These are phyloP conservation scores for Xestia xanthographa DNA, from an alignment of 2,888 invertebrate genomes.

Conservation along the genomic window DNA sequence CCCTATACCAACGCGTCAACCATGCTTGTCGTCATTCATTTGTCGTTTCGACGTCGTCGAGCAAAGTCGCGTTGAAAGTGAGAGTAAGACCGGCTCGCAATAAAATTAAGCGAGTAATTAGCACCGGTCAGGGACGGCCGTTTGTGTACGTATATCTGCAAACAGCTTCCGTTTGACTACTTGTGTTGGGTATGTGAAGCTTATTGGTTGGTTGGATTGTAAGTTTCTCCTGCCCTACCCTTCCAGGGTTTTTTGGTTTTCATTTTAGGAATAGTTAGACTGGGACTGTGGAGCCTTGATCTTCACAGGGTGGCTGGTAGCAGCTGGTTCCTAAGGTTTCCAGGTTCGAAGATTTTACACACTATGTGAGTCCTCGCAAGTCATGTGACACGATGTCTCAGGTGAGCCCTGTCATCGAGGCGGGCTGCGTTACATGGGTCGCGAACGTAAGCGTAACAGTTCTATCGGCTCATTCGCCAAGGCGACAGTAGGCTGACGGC, in stretches of 20 bases:
- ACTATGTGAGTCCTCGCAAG: too few relatives aligned
- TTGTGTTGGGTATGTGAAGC: not conserved
- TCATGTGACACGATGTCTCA: too few relatives aligned
- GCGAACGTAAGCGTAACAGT: too few relatives aligned
- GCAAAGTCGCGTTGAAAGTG: conserved; percentile 67
- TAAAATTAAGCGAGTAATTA: conserved; percentile 73
- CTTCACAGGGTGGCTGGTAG: not conserved
- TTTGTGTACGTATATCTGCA: conserved; percentile 62
- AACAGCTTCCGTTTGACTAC: conserved; percentile 52
- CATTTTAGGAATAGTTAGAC: not conserved
- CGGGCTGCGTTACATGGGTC: too few relatives aligned
- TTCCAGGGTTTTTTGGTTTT: not conserved
- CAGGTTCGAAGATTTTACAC: too few relatives aligned
- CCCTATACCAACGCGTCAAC: conserved; percentile 60
- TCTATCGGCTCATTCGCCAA: too few relatives aligned
- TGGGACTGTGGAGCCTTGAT: not conserved
- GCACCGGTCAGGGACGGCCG: conserved; percentile 66
- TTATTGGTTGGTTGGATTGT: not conserved
- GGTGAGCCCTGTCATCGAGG: too few relatives aligned
- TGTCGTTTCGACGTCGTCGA: conserved; percentile 56
- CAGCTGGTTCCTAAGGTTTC: not conserved
- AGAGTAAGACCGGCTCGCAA: conserved; percentile 71
- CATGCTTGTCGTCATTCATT: conserved; percentile 64
- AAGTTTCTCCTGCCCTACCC: not conserved
- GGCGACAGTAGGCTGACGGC: too few relatives aligned